Evolutionary conservation across 2,113 vertebrate genomes (phyloP), one percentile per base, ranked within the genome.

Genomic region (Lepus americanus): DNA sequence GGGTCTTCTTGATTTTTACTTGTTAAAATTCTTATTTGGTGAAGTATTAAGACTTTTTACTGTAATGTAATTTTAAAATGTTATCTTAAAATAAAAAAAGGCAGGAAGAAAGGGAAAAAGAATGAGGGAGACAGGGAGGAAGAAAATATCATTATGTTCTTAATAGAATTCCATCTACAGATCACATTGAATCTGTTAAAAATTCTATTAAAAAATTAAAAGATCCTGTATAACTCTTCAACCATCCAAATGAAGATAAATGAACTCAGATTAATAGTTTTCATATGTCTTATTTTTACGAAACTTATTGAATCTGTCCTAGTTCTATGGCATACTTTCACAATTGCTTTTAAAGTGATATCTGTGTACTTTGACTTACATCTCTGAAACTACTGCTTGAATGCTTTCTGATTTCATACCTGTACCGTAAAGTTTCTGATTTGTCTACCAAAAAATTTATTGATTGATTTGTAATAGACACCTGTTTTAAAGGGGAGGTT

Each of bases 401-500:
- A 22, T 63, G 23, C 0, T 67, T 61, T 64, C 39, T 6, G 9
- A 82, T 55, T 88, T 92, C 9, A 64, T 49, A n/a, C 1, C 22
- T 72, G 3, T 4, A 59, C 19, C 64, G 66, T 51, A 66, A 72
- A 51, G 1, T 31, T 82, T 25, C 23, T 39, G 23, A 19, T 64
- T 90, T 20, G 4, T 5, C 6, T 25, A 61, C 61, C 19, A 61
- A 9, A n/a, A 44, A 44, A 44, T 44, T 8, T 44, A 44, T 8
- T 44, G 44, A 44, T 44, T 44, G 44, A 44, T 72, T 39, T 95
- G n/a, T 83, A 93, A 82, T 86, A 87, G 78, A 80, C 10, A 77
- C 20, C 53, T 49, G 3, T 85, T 94, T 95, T 90, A 14, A 92
- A 87, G 84, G 59, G 36, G 22, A 93, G 88, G 22, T 94, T 49